These are phyloP conservation scores for Azemiops feae DNA, from an alignment of 2,113 vertebrate species.

Conservation along the genomic window DNA sequence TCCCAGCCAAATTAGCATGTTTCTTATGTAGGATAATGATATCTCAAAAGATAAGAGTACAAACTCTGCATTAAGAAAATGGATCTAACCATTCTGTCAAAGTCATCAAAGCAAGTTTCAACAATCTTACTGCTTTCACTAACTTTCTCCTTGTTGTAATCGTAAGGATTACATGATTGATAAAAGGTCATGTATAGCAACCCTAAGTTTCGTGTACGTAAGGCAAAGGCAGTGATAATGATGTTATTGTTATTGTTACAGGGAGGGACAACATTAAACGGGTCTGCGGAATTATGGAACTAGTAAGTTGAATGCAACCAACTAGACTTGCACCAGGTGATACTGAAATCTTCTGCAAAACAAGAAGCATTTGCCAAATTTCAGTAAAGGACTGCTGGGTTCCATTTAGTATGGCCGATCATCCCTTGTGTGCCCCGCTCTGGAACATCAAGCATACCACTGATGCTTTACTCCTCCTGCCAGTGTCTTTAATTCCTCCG, in stretches of 20 bases:
- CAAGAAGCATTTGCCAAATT: background rate
- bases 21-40: background rate
- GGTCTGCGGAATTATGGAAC: background rate
- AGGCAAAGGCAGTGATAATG: no score
- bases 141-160: background rate
- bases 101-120: background rate
- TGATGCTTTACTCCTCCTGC: background rate
- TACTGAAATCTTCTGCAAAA: background rate
- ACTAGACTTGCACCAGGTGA: background rate
- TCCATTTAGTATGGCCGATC: background rate
- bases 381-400: background rate
- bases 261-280: background rate
- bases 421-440: background rate
- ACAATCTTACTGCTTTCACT: background rate
- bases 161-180: background rate
- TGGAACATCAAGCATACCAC: background rate
- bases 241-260: background rate
- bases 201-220: background rate
- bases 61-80: background rate
- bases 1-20: background rate
- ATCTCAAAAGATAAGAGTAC: background rate
- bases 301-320: background rate
- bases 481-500: background rate
- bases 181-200: background rate
- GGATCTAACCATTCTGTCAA: background rate